A percentile compares a stretch with the other conserved stretches of the same genome.
phyloP scores from a whole-genome alignment of 2,113 vertebrate species.

The Charadrius vociferus region DNA sequence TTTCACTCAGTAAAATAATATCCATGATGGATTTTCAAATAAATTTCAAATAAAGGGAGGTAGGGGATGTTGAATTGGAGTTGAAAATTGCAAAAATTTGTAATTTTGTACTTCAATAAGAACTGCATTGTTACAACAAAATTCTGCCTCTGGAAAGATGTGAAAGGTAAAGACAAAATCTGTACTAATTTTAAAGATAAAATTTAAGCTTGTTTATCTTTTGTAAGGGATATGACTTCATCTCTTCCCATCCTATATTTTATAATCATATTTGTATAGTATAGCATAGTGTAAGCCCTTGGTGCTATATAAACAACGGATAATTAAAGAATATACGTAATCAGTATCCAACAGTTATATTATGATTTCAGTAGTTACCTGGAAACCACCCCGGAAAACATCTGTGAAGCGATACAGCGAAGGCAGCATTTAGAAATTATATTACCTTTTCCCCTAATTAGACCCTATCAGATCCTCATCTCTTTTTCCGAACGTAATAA shows the following conservation, averaged over 20 bases:
- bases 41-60: neutral
- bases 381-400: neutral
- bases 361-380: neutral
- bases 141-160: neutral
- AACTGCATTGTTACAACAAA: neutral
- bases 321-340: neutral
- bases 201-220: neutral
- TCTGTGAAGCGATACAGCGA: neutral
- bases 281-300: neutral
- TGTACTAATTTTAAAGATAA: neutral
- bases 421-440: neutral
- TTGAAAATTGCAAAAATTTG: neutral
- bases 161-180: neutral
- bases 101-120: neutral
- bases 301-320: neutral
- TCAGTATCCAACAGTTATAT: neutral
- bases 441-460: neutral
- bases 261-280: neutral
- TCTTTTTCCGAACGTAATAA: neutral
- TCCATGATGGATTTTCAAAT: neutral
- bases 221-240: neutral
- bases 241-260: neutral
- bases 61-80: neutral
- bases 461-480: neutral
- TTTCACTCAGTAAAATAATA: neutral